A percentile compares a stretch with the other conserved stretches of the same genome.
phyloP scores from a whole-genome alignment of 2,888 invertebrate species.

The Ophonus ardosiacus region DNA sequence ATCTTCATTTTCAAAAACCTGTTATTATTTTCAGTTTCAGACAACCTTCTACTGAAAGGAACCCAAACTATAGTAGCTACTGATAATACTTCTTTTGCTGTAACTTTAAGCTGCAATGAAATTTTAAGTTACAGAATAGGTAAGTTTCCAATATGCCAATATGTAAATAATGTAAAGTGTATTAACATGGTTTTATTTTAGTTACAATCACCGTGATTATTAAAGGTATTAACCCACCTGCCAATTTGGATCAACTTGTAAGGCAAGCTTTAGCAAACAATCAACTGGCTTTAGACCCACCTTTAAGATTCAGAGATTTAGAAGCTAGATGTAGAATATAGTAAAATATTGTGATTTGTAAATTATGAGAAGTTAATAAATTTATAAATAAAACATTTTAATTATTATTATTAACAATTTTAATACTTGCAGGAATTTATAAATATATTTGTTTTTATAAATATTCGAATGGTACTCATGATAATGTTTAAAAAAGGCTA shows the following conservation, averaged over 20 bases:
- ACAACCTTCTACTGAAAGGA: not conserved
- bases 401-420: not conserved
- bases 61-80: not conserved
- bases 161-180: not conserved
- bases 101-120: not conserved
- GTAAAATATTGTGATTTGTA: not conserved
- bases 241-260: not conserved
- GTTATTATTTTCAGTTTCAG: slow-evolving; percentile 12
- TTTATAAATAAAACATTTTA: not conserved
- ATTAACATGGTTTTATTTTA: not conserved
- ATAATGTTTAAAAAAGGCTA: too few species aligned
- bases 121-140: not conserved
- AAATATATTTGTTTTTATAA: not conserved
- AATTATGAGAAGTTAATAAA: not conserved
- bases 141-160: not conserved
- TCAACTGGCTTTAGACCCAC: not conserved
- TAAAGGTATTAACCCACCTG: not conserved
- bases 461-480: too few species aligned
- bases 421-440: not conserved
- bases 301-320: slow-evolving; percentile 2
- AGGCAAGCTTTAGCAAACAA: not conserved
- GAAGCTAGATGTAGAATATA: not conserved
- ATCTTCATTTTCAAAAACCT: not conserved
- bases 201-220: not conserved
- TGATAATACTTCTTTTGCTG: not conserved